These are phyloP conservation scores for Hypomecis atomaria DNA, from an alignment of 2,888 invertebrate species.

Conservation along the genomic window DNA sequence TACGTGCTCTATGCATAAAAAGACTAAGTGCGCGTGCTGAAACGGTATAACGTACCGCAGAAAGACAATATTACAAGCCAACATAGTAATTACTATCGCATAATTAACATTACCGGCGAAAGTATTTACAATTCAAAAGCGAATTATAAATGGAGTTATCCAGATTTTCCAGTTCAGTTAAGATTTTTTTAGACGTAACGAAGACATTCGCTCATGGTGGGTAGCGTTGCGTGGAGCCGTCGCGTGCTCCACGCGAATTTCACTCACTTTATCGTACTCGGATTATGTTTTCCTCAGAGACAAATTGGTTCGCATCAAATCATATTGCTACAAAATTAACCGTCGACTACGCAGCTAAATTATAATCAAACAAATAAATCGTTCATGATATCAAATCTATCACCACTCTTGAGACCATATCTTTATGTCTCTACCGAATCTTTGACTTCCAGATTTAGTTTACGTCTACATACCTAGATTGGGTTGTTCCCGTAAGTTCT, in stretches of 20 bases:
- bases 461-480: too few species aligned
- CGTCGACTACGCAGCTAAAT: not conserved
- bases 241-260: slow-evolving; percentile 71
- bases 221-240: slow-evolving; percentile 70
- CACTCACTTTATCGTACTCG: slow-evolving; percentile 50
- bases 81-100: slow-evolving; percentile 65
- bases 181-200: slow-evolving; percentile 61
- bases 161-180: slow-evolving; percentile 72
- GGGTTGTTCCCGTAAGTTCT: too few species aligned
- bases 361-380: not conserved
- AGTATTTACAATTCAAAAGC: slow-evolving; percentile 72
- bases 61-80: slow-evolving; percentile 49
- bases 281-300: slow-evolving; percentile 46
- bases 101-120: slow-evolving; percentile 68
- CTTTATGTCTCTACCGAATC: not conserved
- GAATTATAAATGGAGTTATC: slow-evolving; percentile 67
- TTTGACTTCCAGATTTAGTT: not conserved
- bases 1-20: slow-evolving; percentile 41
- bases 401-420: not conserved
- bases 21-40: slow-evolving; percentile 44
- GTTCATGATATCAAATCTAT: not conserved
- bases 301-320: slow-evolving; percentile 25
- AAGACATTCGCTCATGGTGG: slow-evolving; percentile 69
- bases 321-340: slow-evolving; percentile 10
- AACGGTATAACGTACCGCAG: slow-evolving; percentile 37